Evolutionary conservation across 1,140 invertebrate genomes (phyloP).

Genomic region (Pogonognathellus flavescens): DNA sequence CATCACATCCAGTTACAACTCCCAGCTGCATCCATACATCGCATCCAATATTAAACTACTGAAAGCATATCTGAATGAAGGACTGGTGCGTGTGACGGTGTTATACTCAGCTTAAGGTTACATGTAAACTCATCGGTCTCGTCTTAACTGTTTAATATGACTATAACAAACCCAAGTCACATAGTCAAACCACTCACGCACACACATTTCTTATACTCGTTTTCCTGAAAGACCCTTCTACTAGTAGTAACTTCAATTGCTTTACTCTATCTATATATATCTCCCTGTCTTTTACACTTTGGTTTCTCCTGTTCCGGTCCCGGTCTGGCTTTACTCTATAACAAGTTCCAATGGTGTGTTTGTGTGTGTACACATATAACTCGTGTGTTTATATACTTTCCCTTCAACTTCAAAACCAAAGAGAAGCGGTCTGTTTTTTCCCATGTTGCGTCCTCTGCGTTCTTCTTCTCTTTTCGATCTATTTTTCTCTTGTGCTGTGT

Average conservation of each 20-base stretch:
- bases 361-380: background rate
- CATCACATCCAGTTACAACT: slow-evolving; percentile 42
- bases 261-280: no score
- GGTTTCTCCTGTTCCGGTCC: background rate
- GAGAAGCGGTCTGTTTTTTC: background rate
- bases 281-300: no score
- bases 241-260: no score
- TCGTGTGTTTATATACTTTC: slow-evolving; percentile 38
- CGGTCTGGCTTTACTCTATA: slow-evolving; percentile 20
- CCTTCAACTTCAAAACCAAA: background rate
- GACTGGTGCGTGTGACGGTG: background rate
- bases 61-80: background rate
- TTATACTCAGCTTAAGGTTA: background rate
- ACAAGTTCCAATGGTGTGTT: background rate
- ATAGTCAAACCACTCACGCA: no score
- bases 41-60: background rate
- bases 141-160: no score
- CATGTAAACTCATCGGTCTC: no score
- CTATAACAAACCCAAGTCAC: no score
- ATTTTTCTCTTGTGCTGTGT: slow-evolving; percentile 28
- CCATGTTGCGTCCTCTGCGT: background rate
- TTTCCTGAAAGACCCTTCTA: no score
- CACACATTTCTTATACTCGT: no score
- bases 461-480: background rate
- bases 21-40: slow-evolving; percentile 49